These are phyloP conservation scores for Haemorhous mexicanus DNA, from an alignment of 2,113 vertebrate species.

Conservation along the genomic window DNA sequence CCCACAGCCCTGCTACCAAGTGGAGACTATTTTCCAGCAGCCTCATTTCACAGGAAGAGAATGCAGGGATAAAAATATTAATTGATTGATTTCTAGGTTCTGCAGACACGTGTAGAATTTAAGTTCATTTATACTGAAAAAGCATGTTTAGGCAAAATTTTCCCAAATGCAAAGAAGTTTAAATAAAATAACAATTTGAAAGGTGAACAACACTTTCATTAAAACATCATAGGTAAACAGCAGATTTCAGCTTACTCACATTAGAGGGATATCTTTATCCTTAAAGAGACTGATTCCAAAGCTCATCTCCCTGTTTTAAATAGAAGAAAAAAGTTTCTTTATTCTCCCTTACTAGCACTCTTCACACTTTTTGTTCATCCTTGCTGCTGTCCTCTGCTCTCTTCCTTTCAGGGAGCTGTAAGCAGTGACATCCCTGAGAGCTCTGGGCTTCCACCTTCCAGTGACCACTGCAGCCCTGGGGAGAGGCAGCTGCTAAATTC, in stretches of 20 bases:
- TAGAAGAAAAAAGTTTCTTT: not conserved
- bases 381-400: not conserved
- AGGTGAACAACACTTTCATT: not conserved
- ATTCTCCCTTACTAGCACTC: not conserved
- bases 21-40: not conserved
- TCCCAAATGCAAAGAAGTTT: not conserved
- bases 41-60: not conserved
- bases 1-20: not conserved
- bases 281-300: not conserved
- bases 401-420: not conserved
- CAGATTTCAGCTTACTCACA: not conserved
- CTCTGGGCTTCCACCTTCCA: not conserved
- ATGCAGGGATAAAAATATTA: not conserved
- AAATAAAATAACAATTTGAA: not conserved
- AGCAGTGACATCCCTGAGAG: not conserved
- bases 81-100: not conserved
- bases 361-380: not conserved
- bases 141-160: not conserved
- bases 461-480: not conserved
- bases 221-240: not conserved
- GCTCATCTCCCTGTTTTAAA: not conserved
- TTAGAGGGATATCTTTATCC: not conserved
- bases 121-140: not conserved
- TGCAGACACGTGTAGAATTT: not conserved
- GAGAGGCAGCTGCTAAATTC: not conserved